Conservation (phyloP, 2,113 vertebrate genomes). For the Phalacrocorax carbo region DNA sequence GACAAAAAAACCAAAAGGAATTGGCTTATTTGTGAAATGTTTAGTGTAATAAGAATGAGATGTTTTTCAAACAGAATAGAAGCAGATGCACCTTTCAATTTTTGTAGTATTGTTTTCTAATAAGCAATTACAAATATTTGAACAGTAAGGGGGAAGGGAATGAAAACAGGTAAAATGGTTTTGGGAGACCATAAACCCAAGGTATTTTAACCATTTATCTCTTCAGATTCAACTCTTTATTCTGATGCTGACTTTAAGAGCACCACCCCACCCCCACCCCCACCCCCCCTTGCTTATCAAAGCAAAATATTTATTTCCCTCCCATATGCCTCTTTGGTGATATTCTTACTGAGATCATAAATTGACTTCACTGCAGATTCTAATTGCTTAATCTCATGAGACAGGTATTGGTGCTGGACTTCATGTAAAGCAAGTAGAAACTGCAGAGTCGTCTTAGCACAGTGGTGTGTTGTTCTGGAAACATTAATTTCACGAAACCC, state of each 20-base stretch:
- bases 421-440: background rate
- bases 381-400: background rate
- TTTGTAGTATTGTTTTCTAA: background rate
- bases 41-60: background rate
- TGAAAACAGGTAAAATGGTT: background rate
- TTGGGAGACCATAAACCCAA: background rate
- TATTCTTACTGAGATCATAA: background rate
- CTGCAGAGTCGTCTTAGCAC: background rate
- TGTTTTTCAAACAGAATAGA: background rate
- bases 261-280: background rate
- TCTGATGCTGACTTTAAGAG: background rate
- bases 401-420: background rate
- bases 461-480: accelerated
- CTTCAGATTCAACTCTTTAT: background rate
- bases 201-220: background rate
- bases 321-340: conserved; percentile 17
- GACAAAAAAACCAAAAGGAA: background rate
- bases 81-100: background rate
- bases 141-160: background rate
- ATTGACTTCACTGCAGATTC: background rate
- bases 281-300: background rate
- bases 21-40: background rate
- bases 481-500: accelerated
- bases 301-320: conserved; percentile 22
- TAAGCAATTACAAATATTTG: background rate